These are phyloP conservation scores for Therioaphis trifolii DNA, from an alignment of 2,888 invertebrate genomes.

Conservation along the genomic window DNA sequence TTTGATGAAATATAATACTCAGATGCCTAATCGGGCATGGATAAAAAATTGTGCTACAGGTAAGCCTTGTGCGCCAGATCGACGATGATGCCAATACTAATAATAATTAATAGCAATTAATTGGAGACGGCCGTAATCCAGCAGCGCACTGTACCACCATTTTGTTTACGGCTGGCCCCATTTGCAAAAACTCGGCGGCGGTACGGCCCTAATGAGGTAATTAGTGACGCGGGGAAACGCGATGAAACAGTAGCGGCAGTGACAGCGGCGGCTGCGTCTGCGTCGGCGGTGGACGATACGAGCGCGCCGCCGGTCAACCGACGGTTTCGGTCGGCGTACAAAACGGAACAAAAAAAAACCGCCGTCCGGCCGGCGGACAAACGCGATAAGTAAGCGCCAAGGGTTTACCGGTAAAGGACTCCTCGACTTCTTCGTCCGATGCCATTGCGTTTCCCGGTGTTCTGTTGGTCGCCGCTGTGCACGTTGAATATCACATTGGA, in stretches of 20 bases:
- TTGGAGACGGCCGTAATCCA: too few relatives aligned
- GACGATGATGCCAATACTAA: too few relatives aligned
- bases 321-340: neutral
- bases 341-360: neutral
- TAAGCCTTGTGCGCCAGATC: too few relatives aligned
- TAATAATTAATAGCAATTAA: too few relatives aligned
- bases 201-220: constrained; percentile 48
- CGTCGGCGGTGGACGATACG: constrained; percentile 30
- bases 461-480: constrained; percentile 25
- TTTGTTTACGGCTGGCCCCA: constrained; percentile 56
- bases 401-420: constrained; percentile 85
- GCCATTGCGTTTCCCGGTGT: constrained; percentile 73
- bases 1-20: too few relatives aligned
- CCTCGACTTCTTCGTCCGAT: constrained; percentile 89
- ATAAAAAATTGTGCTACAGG: too few relatives aligned
- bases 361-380: neutral
- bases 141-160: constrained; percentile 41
- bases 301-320: constrained; percentile 37
- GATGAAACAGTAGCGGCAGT: neutral
- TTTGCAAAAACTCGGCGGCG: constrained; percentile 35
- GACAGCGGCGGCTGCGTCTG: constrained; percentile 64
- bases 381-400: neutral
- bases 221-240: constrained; percentile 1
- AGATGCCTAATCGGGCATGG: too few relatives aligned
- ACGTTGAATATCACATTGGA: constrained; percentile 59